phyloP scores from a whole-genome alignment of 2,888 invertebrate genomes.

The Aphidoletes aphidimyza region DNA sequence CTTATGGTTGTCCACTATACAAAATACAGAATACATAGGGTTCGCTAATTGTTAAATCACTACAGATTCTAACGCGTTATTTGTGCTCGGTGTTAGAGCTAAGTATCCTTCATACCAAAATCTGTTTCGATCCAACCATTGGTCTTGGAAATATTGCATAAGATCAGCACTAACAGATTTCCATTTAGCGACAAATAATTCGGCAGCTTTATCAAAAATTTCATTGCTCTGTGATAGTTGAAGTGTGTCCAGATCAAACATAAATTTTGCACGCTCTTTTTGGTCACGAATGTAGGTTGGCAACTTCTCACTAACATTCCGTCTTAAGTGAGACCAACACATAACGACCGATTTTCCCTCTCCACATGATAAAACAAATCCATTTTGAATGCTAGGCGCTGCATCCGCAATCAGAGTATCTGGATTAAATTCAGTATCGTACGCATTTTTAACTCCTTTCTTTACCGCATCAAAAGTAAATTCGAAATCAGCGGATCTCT shows the following conservation, averaged over 20 bases:
- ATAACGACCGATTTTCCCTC: not conserved
- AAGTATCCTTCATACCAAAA: not conserved
- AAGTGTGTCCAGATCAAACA: not conserved
- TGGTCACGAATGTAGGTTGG: not conserved
- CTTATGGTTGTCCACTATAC: no score
- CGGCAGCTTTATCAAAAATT: not conserved
- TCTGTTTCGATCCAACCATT: not conserved
- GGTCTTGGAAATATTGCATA: not conserved
- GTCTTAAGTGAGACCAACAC: not conserved
- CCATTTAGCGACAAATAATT: not conserved
- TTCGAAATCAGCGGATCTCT: not conserved
- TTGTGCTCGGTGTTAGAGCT: not conserved
- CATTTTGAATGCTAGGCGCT: not conserved
- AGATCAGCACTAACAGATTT: not conserved
- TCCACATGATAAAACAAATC: not conserved
- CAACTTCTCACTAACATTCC: not conserved
- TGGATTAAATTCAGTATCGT: not conserved
- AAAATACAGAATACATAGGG: no score
- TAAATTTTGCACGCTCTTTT: not conserved
- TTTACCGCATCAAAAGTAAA: not conserved
- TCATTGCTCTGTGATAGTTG: not conserved
- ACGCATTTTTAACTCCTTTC: not conserved
- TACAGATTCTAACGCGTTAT: not conserved
- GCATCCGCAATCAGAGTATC: not conserved
- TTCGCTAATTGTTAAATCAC: no score